phyloP scores from a whole-genome alignment of 2,113 vertebrate genomes.

The Thryonomys swinderianus region DNA sequence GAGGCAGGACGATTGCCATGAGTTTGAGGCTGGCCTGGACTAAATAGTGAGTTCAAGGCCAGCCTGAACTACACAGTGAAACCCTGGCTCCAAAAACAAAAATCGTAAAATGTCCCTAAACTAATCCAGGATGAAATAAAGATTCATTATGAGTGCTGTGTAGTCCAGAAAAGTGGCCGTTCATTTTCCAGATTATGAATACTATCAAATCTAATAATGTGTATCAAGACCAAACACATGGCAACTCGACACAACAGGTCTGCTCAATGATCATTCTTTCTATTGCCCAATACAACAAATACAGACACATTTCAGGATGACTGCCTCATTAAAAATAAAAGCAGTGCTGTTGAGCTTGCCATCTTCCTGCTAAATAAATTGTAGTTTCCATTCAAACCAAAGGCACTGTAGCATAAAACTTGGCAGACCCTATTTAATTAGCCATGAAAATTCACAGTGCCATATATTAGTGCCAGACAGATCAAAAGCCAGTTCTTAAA shows the following conservation, averaged over 20 bases:
- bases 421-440: slow-evolving; percentile 62
- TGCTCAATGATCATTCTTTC: slow-evolving; percentile 52
- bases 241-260: slow-evolving; percentile 57
- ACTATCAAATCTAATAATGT: slow-evolving; percentile 17
- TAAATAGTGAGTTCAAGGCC: too few relatives aligned
- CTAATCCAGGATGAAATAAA: slow-evolving; percentile 52
- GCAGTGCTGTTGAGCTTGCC: slow-evolving; percentile 67
- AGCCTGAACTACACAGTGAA: neutral
- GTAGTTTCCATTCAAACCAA: slow-evolving; percentile 73
- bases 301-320: slow-evolving; percentile 71
- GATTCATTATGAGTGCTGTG: neutral
- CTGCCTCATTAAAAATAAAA: slow-evolving; percentile 75
- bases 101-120: neutral
- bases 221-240: slow-evolving; percentile 56
- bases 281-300: slow-evolving; percentile 58
- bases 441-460: slow-evolving; percentile 54
- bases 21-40: neutral
- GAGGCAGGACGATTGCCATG: neutral
- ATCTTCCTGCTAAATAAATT: slow-evolving; percentile 65
- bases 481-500: slow-evolving; percentile 69
- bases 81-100: neutral
- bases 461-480: slow-evolving; percentile 49
- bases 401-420: slow-evolving; percentile 68
- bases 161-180: slow-evolving; percentile 32
- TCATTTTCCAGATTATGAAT: slow-evolving; percentile 45